Evolutionary conservation across 2,113 vertebrate species (phyloP).

Genomic region (Onychostruthus taczanowskii): DNA sequence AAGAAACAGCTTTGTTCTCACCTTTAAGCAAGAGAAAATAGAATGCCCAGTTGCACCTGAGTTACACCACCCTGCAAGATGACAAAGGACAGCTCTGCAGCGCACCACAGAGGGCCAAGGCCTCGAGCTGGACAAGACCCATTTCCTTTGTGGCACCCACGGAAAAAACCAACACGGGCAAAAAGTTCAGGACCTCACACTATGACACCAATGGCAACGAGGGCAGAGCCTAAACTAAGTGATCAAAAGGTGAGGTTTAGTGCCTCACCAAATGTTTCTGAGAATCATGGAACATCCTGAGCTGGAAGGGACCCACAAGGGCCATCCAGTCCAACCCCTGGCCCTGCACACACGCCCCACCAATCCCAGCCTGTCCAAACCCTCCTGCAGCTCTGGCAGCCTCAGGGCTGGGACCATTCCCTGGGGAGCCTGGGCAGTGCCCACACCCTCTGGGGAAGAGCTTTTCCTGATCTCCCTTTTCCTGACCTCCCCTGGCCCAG

Average conservation of each 20-base stretch:
- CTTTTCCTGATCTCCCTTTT: background rate
- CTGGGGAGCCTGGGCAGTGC: background rate
- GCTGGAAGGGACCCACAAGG: background rate
- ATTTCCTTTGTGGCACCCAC: rapidly evolving
- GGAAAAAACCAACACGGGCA: rapidly evolving
- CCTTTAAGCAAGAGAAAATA: background rate
- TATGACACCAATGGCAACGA: rapidly evolving
- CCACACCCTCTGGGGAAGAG: background rate
- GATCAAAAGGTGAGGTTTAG: background rate
- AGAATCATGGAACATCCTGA: background rate
- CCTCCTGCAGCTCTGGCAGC: background rate
- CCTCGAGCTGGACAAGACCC: rapidly evolving
- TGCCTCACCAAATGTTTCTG: background rate
- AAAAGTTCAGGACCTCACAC: background rate
- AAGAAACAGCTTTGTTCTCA: background rate
- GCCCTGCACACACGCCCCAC: background rate
- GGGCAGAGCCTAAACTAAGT: background rate
- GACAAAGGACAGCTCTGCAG: background rate
- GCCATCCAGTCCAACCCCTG: background rate
- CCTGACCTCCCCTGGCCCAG: background rate
- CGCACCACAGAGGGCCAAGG: rapidly evolving
- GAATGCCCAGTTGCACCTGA: background rate
- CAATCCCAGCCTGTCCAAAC: background rate
- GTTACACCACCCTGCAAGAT: background rate
- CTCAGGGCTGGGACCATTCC: rapidly evolving